Evolutionary conservation across 2,888 invertebrate genomes (phyloP).

Genomic region (Hirtodrosophila cameraria): DNA sequence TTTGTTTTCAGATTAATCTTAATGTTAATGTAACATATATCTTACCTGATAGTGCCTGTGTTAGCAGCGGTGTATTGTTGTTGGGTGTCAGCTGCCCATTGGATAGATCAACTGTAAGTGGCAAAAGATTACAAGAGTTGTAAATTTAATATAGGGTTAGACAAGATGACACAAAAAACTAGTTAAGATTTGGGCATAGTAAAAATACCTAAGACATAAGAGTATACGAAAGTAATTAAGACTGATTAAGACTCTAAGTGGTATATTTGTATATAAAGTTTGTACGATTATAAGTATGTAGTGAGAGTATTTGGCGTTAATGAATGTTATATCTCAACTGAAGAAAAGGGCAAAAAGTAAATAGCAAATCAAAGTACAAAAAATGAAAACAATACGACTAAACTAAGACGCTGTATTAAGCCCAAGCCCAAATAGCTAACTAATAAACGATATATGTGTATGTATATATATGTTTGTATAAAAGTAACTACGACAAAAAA

Average conservation of each 20-base stretch:
- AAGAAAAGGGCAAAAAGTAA: not conserved
- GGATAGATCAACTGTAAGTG: slow-evolving; percentile 95
- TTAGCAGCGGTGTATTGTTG: slow-evolving; percentile 97
- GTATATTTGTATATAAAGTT: slow-evolving; percentile 23
- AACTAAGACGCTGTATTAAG: slow-evolving; percentile 21
- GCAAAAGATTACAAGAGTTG: slow-evolving; percentile 52
- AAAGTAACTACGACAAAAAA: slow-evolving; percentile 33
- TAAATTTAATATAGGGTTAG: slow-evolving; percentile 41
- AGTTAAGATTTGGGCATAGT: slow-evolving; percentile 38
- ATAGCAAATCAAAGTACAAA: slow-evolving; percentile 11
- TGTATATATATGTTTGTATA: slow-evolving; percentile 3
- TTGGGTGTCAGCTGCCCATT: slow-evolving; percentile 98
- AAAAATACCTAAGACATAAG: slow-evolving; percentile 60
- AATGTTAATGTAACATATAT: no score
- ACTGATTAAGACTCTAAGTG: slow-evolving; percentile 63
- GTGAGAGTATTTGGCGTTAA: slow-evolving; percentile 39
- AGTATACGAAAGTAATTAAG: slow-evolving; percentile 67
- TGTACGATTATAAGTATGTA: slow-evolving; percentile 44
- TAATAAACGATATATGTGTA: slow-evolving; percentile 12
- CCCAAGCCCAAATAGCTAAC: slow-evolving; percentile 31
- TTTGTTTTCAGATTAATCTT: no score
- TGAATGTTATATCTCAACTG: slow-evolving; percentile 23
- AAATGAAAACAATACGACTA: slow-evolving; percentile 15
- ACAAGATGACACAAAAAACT: slow-evolving; percentile 19
- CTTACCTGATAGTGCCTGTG: slow-evolving; percentile 98